Conservation (phyloP, 1,140 invertebrate species). For the Pseudomyrmex concolor region DNA sequence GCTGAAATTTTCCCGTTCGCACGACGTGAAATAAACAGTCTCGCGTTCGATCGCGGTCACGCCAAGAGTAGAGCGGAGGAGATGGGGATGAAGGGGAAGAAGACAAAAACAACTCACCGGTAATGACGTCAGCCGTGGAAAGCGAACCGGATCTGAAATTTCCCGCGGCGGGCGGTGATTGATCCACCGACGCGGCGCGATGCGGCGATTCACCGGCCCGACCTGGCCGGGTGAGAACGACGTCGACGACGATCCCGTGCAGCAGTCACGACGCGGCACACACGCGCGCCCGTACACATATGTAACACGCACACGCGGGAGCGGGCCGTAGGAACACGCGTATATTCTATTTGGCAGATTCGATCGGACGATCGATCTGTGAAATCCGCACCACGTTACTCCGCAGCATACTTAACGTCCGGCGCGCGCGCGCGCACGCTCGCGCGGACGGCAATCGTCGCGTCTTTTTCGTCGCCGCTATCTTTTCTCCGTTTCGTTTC, state of each 20-base stretch:
- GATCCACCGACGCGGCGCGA: slow-evolving; percentile 40
- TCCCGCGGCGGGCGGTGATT: slow-evolving; percentile 57
- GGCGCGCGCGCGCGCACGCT: slow-evolving; percentile 43
- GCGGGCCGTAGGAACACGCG: not conserved
- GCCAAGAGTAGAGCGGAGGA: not conserved
- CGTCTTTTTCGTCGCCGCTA: slow-evolving; percentile 24
- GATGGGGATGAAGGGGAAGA: not conserved
- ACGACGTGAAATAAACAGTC: not conserved
- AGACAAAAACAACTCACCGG: slow-evolving; percentile 78
- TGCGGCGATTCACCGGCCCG: slow-evolving; percentile 75
- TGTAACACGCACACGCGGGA: slow-evolving; percentile 53
- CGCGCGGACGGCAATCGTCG: slow-evolving; percentile 24
- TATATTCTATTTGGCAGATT: slow-evolving; percentile 64
- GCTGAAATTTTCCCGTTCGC: too few species aligned
- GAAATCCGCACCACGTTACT: slow-evolving; percentile 54
- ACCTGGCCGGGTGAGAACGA: slow-evolving; percentile 77
- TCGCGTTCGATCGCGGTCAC: not conserved
- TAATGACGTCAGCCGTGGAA: slow-evolving; percentile 83
- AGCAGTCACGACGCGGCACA: slow-evolving; percentile 74
- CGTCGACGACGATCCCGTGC: slow-evolving; percentile 71
- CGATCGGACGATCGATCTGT: slow-evolving; percentile 49
- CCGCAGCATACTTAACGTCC: slow-evolving; percentile 60
- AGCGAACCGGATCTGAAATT: slow-evolving; percentile 76
- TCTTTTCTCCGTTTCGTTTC: slow-evolving; percentile 49
- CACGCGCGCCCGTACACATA: slow-evolving; percentile 77